A percentile compares a stretch with the other conserved stretches of the same genome.
Evolutionary conservation across 1,140 invertebrate species (phyloP).

Genomic region (Belonocnema kinseyi): DNA sequence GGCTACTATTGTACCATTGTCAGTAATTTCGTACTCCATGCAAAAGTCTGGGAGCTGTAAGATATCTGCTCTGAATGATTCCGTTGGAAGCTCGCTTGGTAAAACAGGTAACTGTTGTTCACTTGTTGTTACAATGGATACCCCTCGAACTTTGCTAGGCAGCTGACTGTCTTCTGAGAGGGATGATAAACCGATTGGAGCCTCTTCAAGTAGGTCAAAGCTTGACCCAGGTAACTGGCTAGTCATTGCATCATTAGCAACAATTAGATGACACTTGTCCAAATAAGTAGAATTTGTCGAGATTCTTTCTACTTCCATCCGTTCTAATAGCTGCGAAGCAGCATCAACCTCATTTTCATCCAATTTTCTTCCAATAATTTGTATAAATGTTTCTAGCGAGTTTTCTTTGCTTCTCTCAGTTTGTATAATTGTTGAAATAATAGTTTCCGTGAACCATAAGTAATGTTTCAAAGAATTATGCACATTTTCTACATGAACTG

Average conservation of each 20-base stretch:
- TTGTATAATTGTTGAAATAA: conserved; percentile 1
- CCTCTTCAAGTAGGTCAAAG: too few relatives aligned
- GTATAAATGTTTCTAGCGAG: background rate
- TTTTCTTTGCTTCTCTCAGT: background rate
- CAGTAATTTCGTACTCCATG: conserved; percentile 2
- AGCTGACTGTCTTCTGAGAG: too few relatives aligned
- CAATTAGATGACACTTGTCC: background rate
- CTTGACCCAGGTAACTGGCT: too few relatives aligned
- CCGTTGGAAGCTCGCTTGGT: background rate
- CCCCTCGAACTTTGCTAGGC: too few relatives aligned
- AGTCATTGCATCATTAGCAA: too few relatives aligned
- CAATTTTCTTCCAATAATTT: background rate
- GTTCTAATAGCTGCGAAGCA: background rate
- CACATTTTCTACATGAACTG: conserved; percentile 36
- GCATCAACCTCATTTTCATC: background rate
- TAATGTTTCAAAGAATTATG: conserved; percentile 47
- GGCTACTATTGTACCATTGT: background rate
- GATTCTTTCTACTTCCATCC: background rate
- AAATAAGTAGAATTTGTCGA: background rate
- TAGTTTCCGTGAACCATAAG: conserved; percentile 44
- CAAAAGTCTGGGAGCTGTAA: background rate
- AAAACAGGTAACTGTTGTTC: too few relatives aligned
- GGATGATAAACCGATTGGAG: too few relatives aligned
- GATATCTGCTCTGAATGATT: background rate
- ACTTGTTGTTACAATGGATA: too few relatives aligned